Evolutionary conservation across 2,797 vertebrate species (phyloP), one percentile per base, ranked within the genome.

Genomic region (Gila robusta): DNA sequence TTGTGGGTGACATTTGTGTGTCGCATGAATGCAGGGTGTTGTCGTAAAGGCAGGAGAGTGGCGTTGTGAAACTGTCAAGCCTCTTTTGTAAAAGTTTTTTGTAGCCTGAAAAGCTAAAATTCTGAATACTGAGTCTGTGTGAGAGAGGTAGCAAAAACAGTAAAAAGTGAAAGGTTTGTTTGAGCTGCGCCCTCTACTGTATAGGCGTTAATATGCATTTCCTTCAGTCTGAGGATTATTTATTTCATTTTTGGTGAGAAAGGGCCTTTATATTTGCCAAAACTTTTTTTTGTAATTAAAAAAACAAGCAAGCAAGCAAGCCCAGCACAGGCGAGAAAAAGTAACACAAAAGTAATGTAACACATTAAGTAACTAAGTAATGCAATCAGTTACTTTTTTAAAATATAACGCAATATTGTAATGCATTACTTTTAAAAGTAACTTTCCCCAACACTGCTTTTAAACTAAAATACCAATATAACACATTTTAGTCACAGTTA

Each of bases 1-100:
- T 74, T 76, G 44, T 62, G 77, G 35, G 21, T 47, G 84, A 86
- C 32, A 44, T 17, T 69, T 79, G 52, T 62, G 64, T 28, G 5
- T 21, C 23, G 41, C 44, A 83, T 74, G 54, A 67, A 35, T 59
- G 64, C 66, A 78, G n/a, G 41, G 14, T 66, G 21, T 76, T 19
- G 44, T 39, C 0, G 2, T 28, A 52, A n/a, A 28, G 49, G 72
- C 66, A 82, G 83, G 74, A 66, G 76, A 83, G 35, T 35, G 16
- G 56, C 1, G 9, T 23, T 82, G 5, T 83, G 71, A 79, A 88
- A 83, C 41, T 32, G 3, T 64, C 52, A 62, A 23, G 67, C 32
- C 26, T 56, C 23, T 39, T 69, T 69, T 56, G 21, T 21, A 39
- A 35, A 39, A 12, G 52, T 44, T 56, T 71, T 82, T 47, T 62